These are phyloP conservation scores for Neuroterus valhalla DNA, from an alignment of 1,140 invertebrate species.

Conservation along the genomic window DNA sequence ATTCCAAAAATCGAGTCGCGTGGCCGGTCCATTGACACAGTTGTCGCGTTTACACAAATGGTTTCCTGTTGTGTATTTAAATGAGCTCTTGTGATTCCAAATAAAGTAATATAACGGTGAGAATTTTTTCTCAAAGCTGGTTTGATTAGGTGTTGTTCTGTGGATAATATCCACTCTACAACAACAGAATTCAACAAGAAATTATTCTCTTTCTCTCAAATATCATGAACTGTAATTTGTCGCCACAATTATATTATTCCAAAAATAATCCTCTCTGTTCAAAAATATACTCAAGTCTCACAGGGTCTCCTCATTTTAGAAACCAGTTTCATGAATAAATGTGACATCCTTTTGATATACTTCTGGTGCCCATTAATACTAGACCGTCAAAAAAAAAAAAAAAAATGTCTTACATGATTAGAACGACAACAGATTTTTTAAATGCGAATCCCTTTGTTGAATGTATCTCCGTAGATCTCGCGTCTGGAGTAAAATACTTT, in stretches of 20 bases:
- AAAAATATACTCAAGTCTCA: no score
- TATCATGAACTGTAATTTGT: no score
- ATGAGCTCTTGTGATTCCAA: slow-evolving; percentile 12
- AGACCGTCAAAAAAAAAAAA: neutral
- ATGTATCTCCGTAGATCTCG: slow-evolving; percentile 39
- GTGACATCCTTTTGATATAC: no score
- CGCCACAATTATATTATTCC: no score
- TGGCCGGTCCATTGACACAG: slow-evolving; percentile 6
- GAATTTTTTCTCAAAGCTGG: slow-evolving; percentile 4
- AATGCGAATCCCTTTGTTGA: slow-evolving; percentile 33
- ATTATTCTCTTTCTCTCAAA: no score
- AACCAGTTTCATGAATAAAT: no score
- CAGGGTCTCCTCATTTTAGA: no score
- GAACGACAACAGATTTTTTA: slow-evolving; percentile 3
- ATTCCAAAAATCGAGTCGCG: neutral
- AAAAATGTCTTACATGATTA: neutral
- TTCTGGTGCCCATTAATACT: no score
- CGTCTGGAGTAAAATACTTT: slow-evolving; percentile 46
- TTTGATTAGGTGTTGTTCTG: neutral
- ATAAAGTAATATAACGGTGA: slow-evolving; percentile 18
- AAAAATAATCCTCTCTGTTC: no score
- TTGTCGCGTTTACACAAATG: slow-evolving; percentile 27
- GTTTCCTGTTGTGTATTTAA: slow-evolving; percentile 9
- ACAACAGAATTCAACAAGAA: no score
- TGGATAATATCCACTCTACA: no score